Conservation (phyloP, 1,140 invertebrate species). For the Acromyrmex heyeri region DNA sequence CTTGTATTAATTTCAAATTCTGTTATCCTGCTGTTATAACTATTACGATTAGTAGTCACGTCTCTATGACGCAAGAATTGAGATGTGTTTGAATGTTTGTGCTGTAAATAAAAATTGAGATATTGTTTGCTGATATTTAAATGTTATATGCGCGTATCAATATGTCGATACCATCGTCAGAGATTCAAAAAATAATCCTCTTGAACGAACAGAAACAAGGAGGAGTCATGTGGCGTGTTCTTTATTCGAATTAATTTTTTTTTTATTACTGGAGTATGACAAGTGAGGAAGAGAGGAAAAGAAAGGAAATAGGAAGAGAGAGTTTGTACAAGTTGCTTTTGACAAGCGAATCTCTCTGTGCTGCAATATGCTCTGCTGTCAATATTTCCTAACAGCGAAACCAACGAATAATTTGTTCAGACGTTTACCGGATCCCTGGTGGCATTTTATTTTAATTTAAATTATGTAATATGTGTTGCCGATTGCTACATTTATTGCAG, state of each 20-base stretch:
- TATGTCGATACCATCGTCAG: not conserved
- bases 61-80: not conserved
- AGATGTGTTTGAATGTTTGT: not conserved
- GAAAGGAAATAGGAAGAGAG: not conserved
- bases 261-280: not conserved
- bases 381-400: constrained; percentile 22
- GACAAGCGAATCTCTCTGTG: not conserved
- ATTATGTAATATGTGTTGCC: not conserved
- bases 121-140: not conserved
- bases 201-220: not conserved
- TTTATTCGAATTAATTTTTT: not conserved
- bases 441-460: constrained; percentile 30
- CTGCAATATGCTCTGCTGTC: not conserved
- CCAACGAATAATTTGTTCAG: constrained; percentile 31
- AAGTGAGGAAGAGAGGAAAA: not conserved
- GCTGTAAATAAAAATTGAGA: constrained; percentile 5
- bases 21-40: not conserved
- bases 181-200: not conserved
- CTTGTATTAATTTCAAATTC: constrained; percentile 61
- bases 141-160: not conserved
- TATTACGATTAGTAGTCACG: constrained; percentile 15
- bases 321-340: not conserved
- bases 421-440: not conserved
- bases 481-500: not conserved
- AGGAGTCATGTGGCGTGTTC: too few relatives aligned